Conservation (phyloP, 1,140 invertebrate genomes). For the Bombus superbus region DNA sequence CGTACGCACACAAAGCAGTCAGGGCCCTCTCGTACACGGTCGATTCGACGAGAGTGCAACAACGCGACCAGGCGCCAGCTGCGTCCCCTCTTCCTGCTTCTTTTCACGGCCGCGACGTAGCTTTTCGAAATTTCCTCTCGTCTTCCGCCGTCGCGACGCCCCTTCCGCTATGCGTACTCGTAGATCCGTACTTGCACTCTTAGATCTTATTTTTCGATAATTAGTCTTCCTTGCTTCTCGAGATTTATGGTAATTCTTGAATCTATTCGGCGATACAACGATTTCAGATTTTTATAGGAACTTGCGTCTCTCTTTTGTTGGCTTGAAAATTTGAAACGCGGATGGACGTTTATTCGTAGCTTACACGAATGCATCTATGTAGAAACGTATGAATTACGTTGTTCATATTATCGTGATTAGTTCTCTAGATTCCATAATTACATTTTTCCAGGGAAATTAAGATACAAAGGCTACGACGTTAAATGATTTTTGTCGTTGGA, state of each 20-base stretch:
- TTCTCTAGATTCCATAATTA: too few relatives aligned
- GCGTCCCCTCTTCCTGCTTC: slow-evolving; percentile 8
- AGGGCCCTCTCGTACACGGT: slow-evolving; percentile 67
- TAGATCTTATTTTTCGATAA: background rate
- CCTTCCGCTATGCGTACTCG: background rate
- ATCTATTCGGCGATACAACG: background rate
- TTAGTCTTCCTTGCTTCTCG: background rate
- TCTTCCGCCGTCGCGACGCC: background rate
- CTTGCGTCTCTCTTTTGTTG: background rate
- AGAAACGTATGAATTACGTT: too few relatives aligned
- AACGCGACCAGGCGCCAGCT: slow-evolving; percentile 48
- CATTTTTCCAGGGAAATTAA: too few relatives aligned
- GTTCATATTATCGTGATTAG: too few relatives aligned
- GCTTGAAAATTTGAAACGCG: too few relatives aligned
- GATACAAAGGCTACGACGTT: too few relatives aligned
- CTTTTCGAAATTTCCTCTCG: slow-evolving; percentile 18
- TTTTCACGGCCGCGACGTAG: slow-evolving; percentile 1
- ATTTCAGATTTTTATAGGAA: background rate
- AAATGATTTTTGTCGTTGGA: background rate
- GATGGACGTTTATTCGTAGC: too few relatives aligned
- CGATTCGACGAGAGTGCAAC: slow-evolving; percentile 81
- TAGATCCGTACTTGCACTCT: background rate
- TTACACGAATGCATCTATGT: too few relatives aligned
- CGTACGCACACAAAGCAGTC: slow-evolving; percentile 17
- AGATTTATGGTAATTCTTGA: background rate